A percentile compares a stretch with the other conserved stretches of the same genome.
These are phyloP conservation scores for Unio pictorum DNA, from an alignment of 2,888 invertebrate genomes.

Conservation along the genomic window DNA sequence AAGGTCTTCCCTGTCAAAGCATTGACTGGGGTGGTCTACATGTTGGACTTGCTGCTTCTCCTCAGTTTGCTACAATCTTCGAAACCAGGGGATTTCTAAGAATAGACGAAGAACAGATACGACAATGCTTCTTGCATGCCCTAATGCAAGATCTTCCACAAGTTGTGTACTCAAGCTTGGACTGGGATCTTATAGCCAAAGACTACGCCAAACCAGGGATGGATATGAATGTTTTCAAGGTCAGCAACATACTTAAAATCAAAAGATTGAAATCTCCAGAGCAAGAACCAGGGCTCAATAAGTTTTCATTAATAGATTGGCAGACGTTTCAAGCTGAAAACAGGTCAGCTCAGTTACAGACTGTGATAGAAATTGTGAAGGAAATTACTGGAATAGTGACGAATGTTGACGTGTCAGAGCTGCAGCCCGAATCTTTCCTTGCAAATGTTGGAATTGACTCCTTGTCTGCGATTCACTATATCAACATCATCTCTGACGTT, in stretches of 20 bases:
- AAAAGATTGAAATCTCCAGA: not conserved
- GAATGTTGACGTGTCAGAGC: not conserved
- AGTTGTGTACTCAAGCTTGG: conserved; percentile 9
- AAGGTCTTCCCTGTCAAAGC: conserved; percentile 41
- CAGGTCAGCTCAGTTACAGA: not conserved
- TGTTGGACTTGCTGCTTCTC: conserved; percentile 41
- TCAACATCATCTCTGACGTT: not conserved
- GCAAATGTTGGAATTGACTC: conserved; percentile 4
- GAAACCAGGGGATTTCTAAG: conserved; percentile 12
- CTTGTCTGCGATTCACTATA: conserved; percentile 1
- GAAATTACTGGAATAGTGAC: not conserved
- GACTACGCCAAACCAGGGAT: conserved; percentile 8
- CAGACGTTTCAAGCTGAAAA: not conserved
- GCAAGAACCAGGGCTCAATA: not conserved
- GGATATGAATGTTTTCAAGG: not conserved
- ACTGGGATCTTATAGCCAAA: conserved; percentile 14
- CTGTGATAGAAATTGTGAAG: not conserved
- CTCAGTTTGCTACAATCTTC: conserved; percentile 18
- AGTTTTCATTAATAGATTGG: not conserved
- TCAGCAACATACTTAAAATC: not conserved
- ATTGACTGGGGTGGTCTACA: conserved; percentile 58
- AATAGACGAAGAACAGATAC: conserved; percentile 14
- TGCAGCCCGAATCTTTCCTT: not conserved
- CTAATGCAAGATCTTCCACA: conserved; percentile 16
- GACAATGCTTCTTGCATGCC: conserved; percentile 29